These are phyloP conservation scores for Oasisia sp. DNA, from an alignment of 2,888 invertebrate species.

Conservation along the genomic window DNA sequence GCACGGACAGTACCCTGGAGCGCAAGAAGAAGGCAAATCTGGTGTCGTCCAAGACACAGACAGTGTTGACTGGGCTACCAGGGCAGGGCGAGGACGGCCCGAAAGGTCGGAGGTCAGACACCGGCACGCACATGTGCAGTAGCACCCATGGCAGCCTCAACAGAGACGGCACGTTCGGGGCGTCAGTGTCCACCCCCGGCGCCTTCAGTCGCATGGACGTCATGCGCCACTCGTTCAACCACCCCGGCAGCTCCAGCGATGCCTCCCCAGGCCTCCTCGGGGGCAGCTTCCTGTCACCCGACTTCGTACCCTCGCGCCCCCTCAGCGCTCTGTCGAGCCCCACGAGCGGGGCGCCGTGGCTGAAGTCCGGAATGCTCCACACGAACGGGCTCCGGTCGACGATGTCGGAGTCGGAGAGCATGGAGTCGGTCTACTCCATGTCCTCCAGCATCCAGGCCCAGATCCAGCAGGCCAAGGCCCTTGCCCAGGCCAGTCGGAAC, in stretches of 20 bases:
- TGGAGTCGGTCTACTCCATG: constrained; percentile 69
- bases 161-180: neutral
- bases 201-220: constrained; percentile 19
- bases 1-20: constrained; percentile 56
- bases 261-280: neutral
- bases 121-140: neutral
- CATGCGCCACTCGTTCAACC: constrained; percentile 25
- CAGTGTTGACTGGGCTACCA: constrained; percentile 68
- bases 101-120: neutral
- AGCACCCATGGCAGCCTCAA: neutral
- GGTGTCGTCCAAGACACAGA: constrained; percentile 90
- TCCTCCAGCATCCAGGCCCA: constrained; percentile 68
- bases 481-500: constrained; percentile 74
- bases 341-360: constrained; percentile 29
- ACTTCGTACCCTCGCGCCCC: constrained; percentile 30
- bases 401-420: constrained; percentile 89
- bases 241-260: constrained; percentile 13
- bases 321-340: constrained; percentile 37
- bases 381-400: constrained; percentile 33
- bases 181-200: neutral
- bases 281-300: constrained; percentile 32
- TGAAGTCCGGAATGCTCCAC: neutral
- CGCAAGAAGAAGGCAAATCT: constrained; percentile 68
- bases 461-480: constrained; percentile 77
- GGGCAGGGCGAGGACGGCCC: neutral